Base-by-base conservation (phyloP, 2,888 invertebrate genomes). In the Adineta ricciae region DNA sequence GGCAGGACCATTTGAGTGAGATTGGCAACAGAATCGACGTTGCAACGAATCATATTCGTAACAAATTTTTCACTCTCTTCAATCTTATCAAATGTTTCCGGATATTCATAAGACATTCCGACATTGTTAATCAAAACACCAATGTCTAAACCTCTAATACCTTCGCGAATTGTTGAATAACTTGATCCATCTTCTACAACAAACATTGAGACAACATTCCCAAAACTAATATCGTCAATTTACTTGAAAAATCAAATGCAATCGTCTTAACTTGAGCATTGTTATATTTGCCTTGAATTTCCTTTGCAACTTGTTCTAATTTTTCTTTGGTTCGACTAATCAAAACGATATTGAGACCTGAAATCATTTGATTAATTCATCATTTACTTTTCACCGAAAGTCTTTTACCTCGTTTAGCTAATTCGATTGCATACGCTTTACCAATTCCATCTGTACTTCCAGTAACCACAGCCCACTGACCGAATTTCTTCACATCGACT, bases 81-180 rank as follows among this genome's bases (percentile, higher is more conserved):
- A 52, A 91, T 86, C 50, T 91, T 89, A 72, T 88, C 87, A 87
- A 91, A 91, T 86, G 89, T 91, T 86, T 95, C 95, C 0, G 96
- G 96, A 90, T 94, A 93, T 0, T 93, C 92, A 89, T 96, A 95
- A 56, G 94, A 94, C 88, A 95, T 93, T 36, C 96, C 96, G 1
- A 97, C 95, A 91, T 97, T 97, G 91, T 97, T 97, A 64, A 97
- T 93, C 84, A 96, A 91, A 14, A 95, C 93, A 0, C 95, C 96
- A 87, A 96, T 93, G 88, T 96, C 95, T 49, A 95, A 90, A 0
- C 93, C 94, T 32, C 92, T 92, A n/a, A 94, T 91, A 86, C 93
- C 92, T 87, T 93, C 92, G 84, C 92, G 92, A 85, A 95, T 94
- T 87, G 92, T 93, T 0, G 93, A 92, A 89, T 95, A 96, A 86